These are phyloP conservation scores for Xenops minutus DNA, from an alignment of 2,797 vertebrate genomes.

Conservation along the genomic window DNA sequence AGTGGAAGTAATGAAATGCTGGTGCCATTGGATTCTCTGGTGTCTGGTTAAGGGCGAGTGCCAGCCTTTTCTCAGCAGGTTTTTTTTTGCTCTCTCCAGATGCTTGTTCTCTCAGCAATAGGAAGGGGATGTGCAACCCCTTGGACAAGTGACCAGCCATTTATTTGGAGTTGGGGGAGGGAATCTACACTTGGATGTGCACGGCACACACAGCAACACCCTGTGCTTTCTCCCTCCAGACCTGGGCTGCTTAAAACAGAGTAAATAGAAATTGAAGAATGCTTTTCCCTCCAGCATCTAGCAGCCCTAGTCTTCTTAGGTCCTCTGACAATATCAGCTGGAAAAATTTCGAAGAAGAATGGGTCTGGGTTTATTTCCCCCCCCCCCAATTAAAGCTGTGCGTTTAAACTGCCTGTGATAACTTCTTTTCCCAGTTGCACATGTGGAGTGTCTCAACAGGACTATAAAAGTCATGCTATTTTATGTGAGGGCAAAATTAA, in stretches of 20 bases:
- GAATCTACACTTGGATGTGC: not conserved
- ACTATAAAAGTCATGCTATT: constrained; percentile 35
- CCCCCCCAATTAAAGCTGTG: not conserved
- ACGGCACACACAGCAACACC: rapidly evolving
- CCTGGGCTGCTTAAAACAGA: not conserved
- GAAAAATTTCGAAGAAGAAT: not conserved
- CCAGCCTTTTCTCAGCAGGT: not conserved
- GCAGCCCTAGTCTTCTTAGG: not conserved
- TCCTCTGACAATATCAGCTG: not conserved
- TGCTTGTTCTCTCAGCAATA: not conserved
- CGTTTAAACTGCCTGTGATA: not conserved
- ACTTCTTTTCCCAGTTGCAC: constrained; percentile 13
- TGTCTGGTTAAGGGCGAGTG: not conserved
- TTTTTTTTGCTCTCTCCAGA: not conserved
- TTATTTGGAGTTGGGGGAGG: not conserved
- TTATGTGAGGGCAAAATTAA: constrained; percentile 22
- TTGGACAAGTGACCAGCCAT: not conserved
- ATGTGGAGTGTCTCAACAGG: constrained; percentile 5
- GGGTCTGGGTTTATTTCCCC: not conserved
- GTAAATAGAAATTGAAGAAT: not conserved
- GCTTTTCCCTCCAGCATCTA: not conserved
- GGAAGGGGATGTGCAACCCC: not conserved
- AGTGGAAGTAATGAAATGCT: not conserved
- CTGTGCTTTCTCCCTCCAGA: not conserved
- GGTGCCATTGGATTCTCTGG: rapidly evolving